phyloP scores from a whole-genome alignment of 2,888 invertebrate species.

The Drosophila picticornis region DNA sequence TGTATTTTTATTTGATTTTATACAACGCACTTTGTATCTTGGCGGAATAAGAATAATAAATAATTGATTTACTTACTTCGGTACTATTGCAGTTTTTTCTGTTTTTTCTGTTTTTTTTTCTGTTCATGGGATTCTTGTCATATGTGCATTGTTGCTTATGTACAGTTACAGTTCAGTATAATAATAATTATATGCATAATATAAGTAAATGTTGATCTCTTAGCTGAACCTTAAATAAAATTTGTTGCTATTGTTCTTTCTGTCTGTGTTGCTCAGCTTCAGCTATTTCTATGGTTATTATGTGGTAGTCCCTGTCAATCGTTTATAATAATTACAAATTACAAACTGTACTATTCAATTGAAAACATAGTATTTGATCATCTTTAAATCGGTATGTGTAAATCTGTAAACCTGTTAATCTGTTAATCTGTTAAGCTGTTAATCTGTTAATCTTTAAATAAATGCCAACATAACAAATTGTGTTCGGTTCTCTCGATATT shows the following conservation, averaged over 20 bases:
- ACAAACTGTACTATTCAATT: slow-evolving; percentile 56
- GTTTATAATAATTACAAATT: slow-evolving; percentile 69
- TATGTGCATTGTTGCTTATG: slow-evolving; percentile 42
- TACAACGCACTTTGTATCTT: slow-evolving; percentile 44
- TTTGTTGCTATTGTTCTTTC: slow-evolving; percentile 70
- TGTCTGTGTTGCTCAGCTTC: slow-evolving; percentile 47
- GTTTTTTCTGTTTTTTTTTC: no score
- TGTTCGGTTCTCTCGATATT: slow-evolving; percentile 47
- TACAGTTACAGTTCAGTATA: slow-evolving; percentile 51
- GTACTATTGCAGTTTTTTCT: slow-evolving; percentile 73
- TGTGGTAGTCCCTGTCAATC: slow-evolving; percentile 82
- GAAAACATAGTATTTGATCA: slow-evolving; percentile 45
- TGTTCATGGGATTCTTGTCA: slow-evolving; percentile 29
- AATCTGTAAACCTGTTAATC: no score
- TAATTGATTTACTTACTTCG: slow-evolving; percentile 77
- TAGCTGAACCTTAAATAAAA: slow-evolving; percentile 64
- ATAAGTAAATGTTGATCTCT: slow-evolving; percentile 34
- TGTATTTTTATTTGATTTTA: slow-evolving; percentile 38
- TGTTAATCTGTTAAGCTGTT: slow-evolving; percentile 16
- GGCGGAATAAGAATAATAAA: slow-evolving; percentile 60
- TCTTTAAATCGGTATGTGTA: slow-evolving; percentile 8
- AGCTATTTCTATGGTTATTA: slow-evolving; percentile 72
- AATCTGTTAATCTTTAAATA: slow-evolving; percentile 44
- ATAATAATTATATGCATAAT: slow-evolving; percentile 46
- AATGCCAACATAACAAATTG: slow-evolving; percentile 73